Percentiles rank a stretch among this genome's conserved stretches.
Evolutionary conservation across 2,113 vertebrate species (phyloP).

Genomic region (Hemiscyllium ocellatum): DNA sequence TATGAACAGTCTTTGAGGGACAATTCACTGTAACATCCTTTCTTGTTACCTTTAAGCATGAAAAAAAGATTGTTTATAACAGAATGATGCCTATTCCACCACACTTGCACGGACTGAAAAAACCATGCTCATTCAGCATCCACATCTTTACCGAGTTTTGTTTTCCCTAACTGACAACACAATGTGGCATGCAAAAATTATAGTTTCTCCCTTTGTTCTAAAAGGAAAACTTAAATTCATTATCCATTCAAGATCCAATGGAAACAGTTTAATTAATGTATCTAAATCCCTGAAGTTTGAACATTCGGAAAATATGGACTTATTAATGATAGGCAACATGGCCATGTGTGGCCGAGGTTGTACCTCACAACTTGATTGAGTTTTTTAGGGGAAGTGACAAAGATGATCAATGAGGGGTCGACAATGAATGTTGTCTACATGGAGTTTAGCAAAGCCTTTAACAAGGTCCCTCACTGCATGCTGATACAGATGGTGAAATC

Average conservation of each 20-base stretch:
- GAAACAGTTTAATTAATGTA: too few species aligned
- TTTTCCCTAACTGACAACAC: too few species aligned
- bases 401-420: too few species aligned
- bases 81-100: neutral
- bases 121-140: neutral
- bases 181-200: neutral
- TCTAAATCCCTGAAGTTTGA: too few species aligned
- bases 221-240: neutral
- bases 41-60: neutral
- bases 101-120: neutral
- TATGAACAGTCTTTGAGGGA: neutral
- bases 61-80: neutral
- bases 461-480: neutral
- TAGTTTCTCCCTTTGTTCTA: neutral
- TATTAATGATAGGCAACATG: too few species aligned
- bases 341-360: too few species aligned
- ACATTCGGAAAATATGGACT: too few species aligned
- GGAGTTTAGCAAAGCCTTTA: neutral
- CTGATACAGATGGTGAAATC: neutral
- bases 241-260: neutral
- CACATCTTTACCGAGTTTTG: neutral
- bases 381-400: too few species aligned
- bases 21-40: neutral
- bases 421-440: neutral
- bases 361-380: too few species aligned